Conservation (phyloP, 2,888 invertebrate species). For the Pycnomerus fuliginosus region DNA sequence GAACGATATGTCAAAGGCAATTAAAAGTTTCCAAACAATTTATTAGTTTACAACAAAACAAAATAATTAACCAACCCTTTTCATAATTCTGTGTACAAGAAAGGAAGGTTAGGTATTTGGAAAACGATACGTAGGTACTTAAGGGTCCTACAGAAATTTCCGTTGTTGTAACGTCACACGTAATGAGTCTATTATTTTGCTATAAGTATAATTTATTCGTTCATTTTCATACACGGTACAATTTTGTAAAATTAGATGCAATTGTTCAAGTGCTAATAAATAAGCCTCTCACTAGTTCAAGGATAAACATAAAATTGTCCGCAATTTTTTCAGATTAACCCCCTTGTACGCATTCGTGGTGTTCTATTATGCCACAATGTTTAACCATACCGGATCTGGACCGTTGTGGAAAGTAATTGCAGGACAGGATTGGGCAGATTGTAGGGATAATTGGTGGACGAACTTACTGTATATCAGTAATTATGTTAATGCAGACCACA, state of each 20-base stretch:
- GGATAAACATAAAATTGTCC: conserved; percentile 3
- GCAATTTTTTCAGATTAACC: conserved; percentile 47
- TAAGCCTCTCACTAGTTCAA: conserved; percentile 18
- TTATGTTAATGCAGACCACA: conserved; percentile 59
- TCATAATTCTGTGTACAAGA: neutral
- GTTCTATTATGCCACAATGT: conserved; percentile 59
- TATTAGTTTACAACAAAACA: too few species aligned
- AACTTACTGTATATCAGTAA: conserved; percentile 63
- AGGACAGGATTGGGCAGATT: conserved; percentile 55
- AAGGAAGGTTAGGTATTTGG: too few species aligned
- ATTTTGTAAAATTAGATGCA: conserved; percentile 12
- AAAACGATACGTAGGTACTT: too few species aligned
- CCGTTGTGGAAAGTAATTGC: conserved; percentile 61
- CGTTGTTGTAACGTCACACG: too few species aligned
- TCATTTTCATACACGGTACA: too few species aligned
- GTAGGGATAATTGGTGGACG: conserved; percentile 64
- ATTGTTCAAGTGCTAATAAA: conserved; percentile 12
- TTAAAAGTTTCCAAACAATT: too few species aligned
- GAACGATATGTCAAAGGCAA: too few species aligned
- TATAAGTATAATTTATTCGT: too few species aligned
- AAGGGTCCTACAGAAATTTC: too few species aligned
- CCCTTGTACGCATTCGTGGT: conserved; percentile 59
- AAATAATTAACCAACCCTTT: too few species aligned
- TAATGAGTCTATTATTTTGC: too few species aligned
- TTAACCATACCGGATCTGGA: conserved; percentile 59